phyloP scores from a whole-genome alignment of 2,888 invertebrate species.

The Flabesymbios commensalis region DNA sequence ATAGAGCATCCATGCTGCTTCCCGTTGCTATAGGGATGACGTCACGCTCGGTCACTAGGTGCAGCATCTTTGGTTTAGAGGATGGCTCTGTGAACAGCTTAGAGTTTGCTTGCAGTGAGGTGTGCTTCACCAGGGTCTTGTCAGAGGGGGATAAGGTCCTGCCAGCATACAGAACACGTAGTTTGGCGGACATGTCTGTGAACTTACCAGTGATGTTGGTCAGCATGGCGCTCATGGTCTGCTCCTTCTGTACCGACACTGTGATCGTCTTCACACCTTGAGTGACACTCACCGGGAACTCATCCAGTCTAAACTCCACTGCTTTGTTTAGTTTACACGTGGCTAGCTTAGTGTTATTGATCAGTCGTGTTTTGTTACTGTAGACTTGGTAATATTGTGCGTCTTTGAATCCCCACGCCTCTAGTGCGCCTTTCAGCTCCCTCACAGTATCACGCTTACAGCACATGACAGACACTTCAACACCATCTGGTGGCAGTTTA shows the following conservation, averaged over 20 bases:
- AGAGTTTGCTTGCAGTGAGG: constrained; percentile 2
- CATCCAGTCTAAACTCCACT: constrained; percentile 5
- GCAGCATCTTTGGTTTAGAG: neutral
- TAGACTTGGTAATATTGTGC: neutral
- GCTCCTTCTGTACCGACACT: neutral
- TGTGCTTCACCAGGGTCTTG: neutral
- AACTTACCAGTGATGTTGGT: constrained; percentile 2
- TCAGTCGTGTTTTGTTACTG: constrained; percentile 4
- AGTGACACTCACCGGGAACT: constrained; percentile 7
- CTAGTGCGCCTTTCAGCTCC: constrained; percentile 2
- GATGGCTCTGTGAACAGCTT: neutral
- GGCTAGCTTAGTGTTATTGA: neutral
- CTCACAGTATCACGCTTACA: neutral
- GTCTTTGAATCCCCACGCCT: neutral
- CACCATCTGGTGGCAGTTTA: constrained; percentile 1
- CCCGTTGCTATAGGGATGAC: constrained; percentile 2
- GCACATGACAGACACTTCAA: neutral
- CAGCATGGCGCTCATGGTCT: neutral
- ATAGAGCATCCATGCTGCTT: neutral
- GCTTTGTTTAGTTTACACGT: neutral
- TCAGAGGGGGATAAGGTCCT: neutral
- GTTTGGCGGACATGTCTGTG: neutral
- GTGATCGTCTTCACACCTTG: neutral
- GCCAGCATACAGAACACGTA: neutral
- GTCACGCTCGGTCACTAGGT: neutral